These are phyloP conservation scores for Morpho helenor DNA, from an alignment of 2,888 invertebrate genomes.

Conservation along the genomic window DNA sequence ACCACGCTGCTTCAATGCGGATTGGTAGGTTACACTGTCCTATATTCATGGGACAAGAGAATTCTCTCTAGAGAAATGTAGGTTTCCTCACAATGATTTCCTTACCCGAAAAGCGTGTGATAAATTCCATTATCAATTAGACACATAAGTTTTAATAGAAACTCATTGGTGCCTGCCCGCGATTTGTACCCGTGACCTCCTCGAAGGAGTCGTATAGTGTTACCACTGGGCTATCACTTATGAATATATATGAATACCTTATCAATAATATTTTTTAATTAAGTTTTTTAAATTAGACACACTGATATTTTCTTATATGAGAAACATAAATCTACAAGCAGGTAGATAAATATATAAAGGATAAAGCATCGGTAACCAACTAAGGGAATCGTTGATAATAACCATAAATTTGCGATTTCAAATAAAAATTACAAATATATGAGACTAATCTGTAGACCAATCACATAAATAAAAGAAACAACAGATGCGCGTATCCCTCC, in stretches of 20 bases:
- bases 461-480: slow-evolving; percentile 70
- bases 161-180: too few relatives aligned
- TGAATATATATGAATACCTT: not conserved
- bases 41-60: too few relatives aligned
- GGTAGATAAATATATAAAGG: slow-evolving; percentile 9
- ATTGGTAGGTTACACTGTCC: too few relatives aligned
- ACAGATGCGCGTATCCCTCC: slow-evolving; percentile 59
- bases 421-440: slow-evolving; percentile 57
- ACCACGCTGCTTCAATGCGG: not conserved
- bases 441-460: slow-evolving; percentile 56
- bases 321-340: slow-evolving; percentile 18
- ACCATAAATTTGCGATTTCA: slow-evolving; percentile 68
- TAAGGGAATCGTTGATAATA: slow-evolving; percentile 47
- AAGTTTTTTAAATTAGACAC: not conserved
- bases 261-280: not conserved
- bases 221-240: too few relatives aligned
- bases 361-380: slow-evolving; percentile 30
- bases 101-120: too few relatives aligned
- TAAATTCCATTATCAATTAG: too few relatives aligned
- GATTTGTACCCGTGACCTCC: too few relatives aligned
- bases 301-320: slow-evolving; percentile 7
- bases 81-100: not conserved
- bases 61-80: not conserved
- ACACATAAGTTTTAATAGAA: too few relatives aligned
- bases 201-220: too few relatives aligned